Conservation (phyloP, 2,113 vertebrate species). For the Acanthochromis polyacanthus region DNA sequence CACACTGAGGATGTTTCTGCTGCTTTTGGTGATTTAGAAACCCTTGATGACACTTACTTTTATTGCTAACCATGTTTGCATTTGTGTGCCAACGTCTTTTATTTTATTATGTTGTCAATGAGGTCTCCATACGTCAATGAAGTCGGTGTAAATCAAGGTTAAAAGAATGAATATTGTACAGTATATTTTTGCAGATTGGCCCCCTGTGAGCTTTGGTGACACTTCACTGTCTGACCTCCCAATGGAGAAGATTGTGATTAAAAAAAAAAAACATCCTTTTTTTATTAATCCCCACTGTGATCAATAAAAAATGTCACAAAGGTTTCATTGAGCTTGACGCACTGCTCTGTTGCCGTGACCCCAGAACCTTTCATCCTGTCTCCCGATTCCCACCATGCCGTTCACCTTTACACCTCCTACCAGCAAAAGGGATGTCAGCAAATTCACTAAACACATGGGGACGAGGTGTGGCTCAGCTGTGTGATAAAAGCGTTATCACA, state of each 20-base stretch:
- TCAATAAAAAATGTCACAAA: not conserved
- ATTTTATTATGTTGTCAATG: too few species aligned
- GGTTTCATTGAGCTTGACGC: not conserved
- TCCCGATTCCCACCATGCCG: not conserved
- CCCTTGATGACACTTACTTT: too few species aligned
- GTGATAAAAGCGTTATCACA: conserved; percentile 18
- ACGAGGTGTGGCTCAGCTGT: conserved; percentile 16
- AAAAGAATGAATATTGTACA: too few species aligned
- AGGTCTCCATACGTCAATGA: too few species aligned
- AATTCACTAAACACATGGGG: not conserved
- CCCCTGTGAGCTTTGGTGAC: not conserved
- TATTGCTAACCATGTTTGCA: too few species aligned
- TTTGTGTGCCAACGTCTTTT: too few species aligned
- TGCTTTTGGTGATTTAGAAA: too few species aligned
- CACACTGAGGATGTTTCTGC: too few species aligned
- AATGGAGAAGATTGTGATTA: too few species aligned
- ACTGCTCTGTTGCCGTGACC: not conserved
- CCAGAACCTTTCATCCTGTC: not conserved
- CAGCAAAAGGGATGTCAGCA: not conserved
- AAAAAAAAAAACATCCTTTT: too few species aligned
- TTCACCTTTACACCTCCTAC: conserved; percentile 48
- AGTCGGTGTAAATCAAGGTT: too few species aligned
- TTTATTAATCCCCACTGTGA: not conserved
- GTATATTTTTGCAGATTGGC: not conserved
- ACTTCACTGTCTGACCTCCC: not conserved